A percentile compares a stretch with the other conserved stretches of the same genome.
These are phyloP conservation scores for Telmatochromis sp. DNA, from an alignment of 2,113 vertebrate species.

Conservation along the genomic window DNA sequence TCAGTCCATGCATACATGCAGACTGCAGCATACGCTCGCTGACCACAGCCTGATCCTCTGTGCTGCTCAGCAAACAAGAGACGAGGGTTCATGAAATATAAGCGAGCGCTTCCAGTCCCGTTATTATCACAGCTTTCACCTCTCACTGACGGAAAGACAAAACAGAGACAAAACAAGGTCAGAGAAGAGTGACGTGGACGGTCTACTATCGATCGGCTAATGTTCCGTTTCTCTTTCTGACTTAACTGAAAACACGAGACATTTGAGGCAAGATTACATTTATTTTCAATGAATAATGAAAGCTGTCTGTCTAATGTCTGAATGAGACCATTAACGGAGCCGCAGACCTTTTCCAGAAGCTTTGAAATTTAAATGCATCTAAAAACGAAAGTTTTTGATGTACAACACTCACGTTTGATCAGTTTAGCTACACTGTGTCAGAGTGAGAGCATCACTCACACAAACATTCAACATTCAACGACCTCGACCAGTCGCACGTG, in stretches of 20 bases:
- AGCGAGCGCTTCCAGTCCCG: not conserved
- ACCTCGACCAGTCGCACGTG: not conserved
- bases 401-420: not conserved
- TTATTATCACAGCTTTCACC: not conserved
- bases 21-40: not conserved
- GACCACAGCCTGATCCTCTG: not conserved
- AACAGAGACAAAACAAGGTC: not conserved
- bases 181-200: not conserved
- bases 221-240: not conserved
- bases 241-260: not conserved
- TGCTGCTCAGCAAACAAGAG: not conserved
- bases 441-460: not conserved
- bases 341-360: not conserved
- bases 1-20: not conserved
- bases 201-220: not conserved
- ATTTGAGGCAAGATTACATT: not conserved
- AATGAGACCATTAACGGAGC: not conserved
- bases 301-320: not conserved
- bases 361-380: not conserved
- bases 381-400: not conserved
- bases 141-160: not conserved
- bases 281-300: not conserved
- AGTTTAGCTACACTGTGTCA: not conserved
- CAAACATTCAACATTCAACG: not conserved
- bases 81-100: not conserved